A percentile compares a stretch with the other conserved stretches of the same genome.
phyloP scores from a whole-genome alignment of 2,888 invertebrate genomes.

The Brenthis ino region DNA sequence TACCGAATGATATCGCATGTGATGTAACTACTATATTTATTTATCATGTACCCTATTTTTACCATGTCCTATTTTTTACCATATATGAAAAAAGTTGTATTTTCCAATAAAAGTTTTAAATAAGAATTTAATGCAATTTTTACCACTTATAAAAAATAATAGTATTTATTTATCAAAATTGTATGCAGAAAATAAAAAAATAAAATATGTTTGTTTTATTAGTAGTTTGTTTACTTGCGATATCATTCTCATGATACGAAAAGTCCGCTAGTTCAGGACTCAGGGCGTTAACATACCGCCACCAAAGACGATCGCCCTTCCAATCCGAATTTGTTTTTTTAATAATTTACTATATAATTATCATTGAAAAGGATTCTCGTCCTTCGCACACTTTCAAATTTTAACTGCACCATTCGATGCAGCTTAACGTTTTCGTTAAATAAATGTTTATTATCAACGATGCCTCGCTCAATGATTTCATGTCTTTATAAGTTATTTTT shows the following conservation, averaged over 20 bases:
- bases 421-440: conserved; percentile 25
- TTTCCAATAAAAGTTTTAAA: no score
- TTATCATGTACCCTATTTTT: not conserved
- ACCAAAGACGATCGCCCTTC: conserved; percentile 37
- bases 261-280: conserved; percentile 16
- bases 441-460: conserved; percentile 42
- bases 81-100: not conserved
- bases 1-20: conserved; percentile 18
- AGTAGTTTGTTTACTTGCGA: conserved; percentile 9
- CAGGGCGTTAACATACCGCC: conserved; percentile 27
- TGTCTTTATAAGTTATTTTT: conserved; percentile 17
- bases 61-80: not conserved
- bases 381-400: conserved; percentile 26
- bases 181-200: not conserved
- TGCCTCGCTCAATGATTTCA: conserved; percentile 66
- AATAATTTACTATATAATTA: conserved; percentile 31
- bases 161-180: not conserved
- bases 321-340: conserved; percentile 39
- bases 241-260: conserved; percentile 14
- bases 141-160: not conserved
- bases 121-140: not conserved
- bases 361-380: conserved; percentile 23
- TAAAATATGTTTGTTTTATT: no score
- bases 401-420: conserved; percentile 20
- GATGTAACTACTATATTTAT: not conserved